phyloP scores from a whole-genome alignment of 2,113 vertebrate species.

The Pollachius pollachius region DNA sequence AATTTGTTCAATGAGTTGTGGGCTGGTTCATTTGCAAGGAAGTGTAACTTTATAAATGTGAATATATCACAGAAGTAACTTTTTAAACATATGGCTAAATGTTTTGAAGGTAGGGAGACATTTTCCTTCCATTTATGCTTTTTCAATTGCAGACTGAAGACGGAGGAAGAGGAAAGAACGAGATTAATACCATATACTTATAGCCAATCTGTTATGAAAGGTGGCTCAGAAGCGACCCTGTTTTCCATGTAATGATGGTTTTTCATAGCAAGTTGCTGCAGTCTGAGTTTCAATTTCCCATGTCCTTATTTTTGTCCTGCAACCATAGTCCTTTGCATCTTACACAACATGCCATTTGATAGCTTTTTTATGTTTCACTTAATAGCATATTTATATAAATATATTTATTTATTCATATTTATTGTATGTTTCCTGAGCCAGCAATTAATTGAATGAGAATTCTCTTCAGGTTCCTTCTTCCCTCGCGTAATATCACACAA shows the following conservation, averaged over 20 bases:
- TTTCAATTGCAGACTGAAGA: background rate
- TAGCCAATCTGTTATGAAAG: conserved; percentile 27
- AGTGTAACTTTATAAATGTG: too few relatives aligned
- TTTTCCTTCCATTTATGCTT: background rate
- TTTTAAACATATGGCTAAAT: background rate
- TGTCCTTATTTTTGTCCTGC: too few relatives aligned
- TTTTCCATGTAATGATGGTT: conserved; percentile 32
- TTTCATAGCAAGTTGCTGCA: conserved; percentile 17
- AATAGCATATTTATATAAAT: too few relatives aligned
- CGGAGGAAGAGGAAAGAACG: background rate
- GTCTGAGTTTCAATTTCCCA: too few relatives aligned
- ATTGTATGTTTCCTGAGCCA: too few relatives aligned
- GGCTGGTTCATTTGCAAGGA: too few relatives aligned
- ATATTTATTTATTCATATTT: background rate
- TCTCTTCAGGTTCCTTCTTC: too few relatives aligned
- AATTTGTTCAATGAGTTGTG: too few relatives aligned
- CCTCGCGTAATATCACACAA: too few relatives aligned
- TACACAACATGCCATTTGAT: background rate
- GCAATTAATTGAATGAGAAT: too few relatives aligned
- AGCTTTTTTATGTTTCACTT: conserved; percentile 22
- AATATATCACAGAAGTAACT: too few relatives aligned
- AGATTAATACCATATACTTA: conserved; percentile 1
- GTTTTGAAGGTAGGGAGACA: background rate
- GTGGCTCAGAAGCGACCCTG: conserved; percentile 18
- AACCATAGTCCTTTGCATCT: too few relatives aligned